These are phyloP conservation scores for Pseudorasbora parva DNA, from an alignment of 2,113 vertebrate species.

Conservation along the genomic window DNA sequence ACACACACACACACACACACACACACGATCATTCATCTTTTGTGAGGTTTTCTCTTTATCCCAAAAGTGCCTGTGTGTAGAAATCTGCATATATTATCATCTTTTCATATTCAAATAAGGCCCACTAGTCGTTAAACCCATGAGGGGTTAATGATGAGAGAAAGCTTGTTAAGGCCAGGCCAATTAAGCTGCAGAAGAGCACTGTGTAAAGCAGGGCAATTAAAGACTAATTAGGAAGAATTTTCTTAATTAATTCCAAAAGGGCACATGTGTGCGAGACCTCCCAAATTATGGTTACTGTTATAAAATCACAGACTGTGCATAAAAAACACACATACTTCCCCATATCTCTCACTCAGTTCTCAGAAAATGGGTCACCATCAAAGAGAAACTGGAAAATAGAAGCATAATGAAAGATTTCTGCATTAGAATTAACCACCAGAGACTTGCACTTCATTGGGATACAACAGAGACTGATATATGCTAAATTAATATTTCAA, in stretches of 20 bases:
- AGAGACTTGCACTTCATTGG: background rate
- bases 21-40: too few species aligned
- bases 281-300: background rate
- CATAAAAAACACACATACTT: background rate
- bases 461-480: background rate
- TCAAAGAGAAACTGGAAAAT: slow-evolving; percentile 8
- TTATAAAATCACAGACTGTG: background rate
- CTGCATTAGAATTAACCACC: background rate
- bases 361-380: slow-evolving; percentile 4
- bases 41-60: background rate
- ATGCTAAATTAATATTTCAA: background rate
- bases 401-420: slow-evolving; percentile 4
- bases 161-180: slow-evolving; percentile 14
- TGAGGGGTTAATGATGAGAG: background rate
- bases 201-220: background rate
- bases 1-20: too few species aligned
- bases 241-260: slow-evolving; percentile 22
- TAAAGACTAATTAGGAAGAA: slow-evolving; percentile 25
- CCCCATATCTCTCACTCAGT: background rate
- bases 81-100: slow-evolving; percentile 15
- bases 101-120: slow-evolving; percentile 31
- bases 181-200: slow-evolving; percentile 27
- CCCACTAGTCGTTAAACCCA: slow-evolving; percentile 8
- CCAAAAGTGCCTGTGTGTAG: background rate
- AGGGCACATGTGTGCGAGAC: background rate